Evolutionary conservation across 2,888 invertebrate species (phyloP), one percentile per base, ranked within the genome.

Genomic region (Charanyca ferruginea): DNA sequence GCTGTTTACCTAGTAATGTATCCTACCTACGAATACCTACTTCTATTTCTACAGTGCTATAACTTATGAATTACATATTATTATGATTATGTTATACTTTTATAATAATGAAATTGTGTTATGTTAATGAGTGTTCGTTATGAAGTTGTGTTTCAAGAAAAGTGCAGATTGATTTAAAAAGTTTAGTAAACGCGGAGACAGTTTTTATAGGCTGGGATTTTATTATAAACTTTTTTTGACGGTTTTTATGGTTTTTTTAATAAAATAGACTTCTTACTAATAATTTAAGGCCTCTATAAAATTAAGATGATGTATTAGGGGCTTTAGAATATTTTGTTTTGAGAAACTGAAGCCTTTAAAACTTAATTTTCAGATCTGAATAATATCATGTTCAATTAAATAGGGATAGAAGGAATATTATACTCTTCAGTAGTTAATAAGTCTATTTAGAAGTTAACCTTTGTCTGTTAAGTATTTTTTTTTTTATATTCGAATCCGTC

Each of bases 1-100:
- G 47, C 9, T 49, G 45, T 41, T 44, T 48, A 58, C 18, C 11
- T 38, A 48, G 35, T 28, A 66, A 52, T 32, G 51, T 2, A 35
- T 58, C 63, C 44, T 65, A 51, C 72, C 66, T 60, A 66, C n/a
- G n/a, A n/a, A n/a, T n/a, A n/a, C 66, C 28, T 76, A 68, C 58
- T 47, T 57, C 70, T 70, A 77, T 57, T 0, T 48, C 79, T 79
- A 80, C 80, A 49, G 73, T 79, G 80, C 77, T 66, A 65, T 49
- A 45, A 52, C 58, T 63, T 57, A 67, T 55, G 22, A 44, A 45
- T 62, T 61, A 60, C 51, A 65, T 58, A 59, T 35, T 45, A 41
- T 44, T 60, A 61, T 63, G 55, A 67, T 63, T 35, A 60, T 63
- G 51, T 61, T 49, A n/a, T 35, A 45, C 69, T 73, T 41, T 66